These are phyloP conservation scores for Machimus atricapillus DNA, from an alignment of 2,888 invertebrate genomes.

Conservation along the genomic window DNA sequence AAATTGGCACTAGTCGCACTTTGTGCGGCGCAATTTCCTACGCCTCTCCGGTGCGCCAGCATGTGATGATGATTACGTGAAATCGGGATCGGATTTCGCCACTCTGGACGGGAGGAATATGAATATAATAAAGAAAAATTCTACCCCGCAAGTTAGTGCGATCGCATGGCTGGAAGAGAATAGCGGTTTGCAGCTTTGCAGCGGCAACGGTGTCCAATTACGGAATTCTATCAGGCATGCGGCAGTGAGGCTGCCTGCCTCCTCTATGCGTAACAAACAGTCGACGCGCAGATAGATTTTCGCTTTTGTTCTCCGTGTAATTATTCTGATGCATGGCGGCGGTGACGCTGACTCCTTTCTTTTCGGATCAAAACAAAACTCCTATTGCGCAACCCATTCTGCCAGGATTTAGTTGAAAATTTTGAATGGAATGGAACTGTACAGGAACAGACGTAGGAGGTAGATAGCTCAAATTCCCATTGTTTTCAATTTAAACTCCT, in stretches of 20 bases:
- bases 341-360: background rate
- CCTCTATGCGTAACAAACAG: background rate
- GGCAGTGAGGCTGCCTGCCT: constrained; percentile 7
- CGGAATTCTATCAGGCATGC: constrained; percentile 35
- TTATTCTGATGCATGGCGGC: background rate
- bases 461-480: background rate
- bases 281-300: constrained; percentile 4
- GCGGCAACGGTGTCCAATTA: constrained; percentile 22
- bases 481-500: background rate
- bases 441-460: background rate
- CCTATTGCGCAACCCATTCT: background rate
- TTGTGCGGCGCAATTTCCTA: background rate
- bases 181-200: constrained; percentile 27
- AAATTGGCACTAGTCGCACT: background rate
- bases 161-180: background rate
- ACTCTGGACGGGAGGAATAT: background rate
- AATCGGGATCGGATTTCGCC: constrained; percentile 23
- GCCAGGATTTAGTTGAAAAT: background rate
- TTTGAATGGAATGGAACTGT: background rate
- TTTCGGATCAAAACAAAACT: background rate
- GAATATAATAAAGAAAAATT: background rate
- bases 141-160: background rate
- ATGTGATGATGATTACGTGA: constrained; percentile 24
- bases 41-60: background rate
- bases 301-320: constrained; percentile 18